Percentiles rank a stretch among this genome's conserved stretches.
These are phyloP conservation scores for Gasterosteus aculeatus DNA, from an alignment of 2,113 vertebrate genomes.

Conservation along the genomic window DNA sequence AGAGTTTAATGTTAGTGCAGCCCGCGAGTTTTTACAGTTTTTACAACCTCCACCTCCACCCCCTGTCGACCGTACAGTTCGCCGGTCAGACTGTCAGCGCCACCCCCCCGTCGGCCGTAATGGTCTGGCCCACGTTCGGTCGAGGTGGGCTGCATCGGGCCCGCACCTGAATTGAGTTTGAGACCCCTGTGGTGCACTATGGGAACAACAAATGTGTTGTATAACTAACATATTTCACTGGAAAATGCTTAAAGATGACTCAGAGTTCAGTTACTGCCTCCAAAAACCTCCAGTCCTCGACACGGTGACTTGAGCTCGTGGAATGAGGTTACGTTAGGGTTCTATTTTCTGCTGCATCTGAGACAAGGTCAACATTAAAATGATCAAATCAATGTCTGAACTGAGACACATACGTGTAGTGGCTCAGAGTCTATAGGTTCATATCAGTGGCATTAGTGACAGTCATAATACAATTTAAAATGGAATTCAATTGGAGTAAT, in stretches of 20 bases:
- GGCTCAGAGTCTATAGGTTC: conserved; percentile 39
- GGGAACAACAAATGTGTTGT: conserved; percentile 13
- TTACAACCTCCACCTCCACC: no score
- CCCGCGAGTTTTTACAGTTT: no score
- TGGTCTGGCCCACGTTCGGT: no score
- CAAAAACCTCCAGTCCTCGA: conserved; percentile 22
- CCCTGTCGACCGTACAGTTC: no score
- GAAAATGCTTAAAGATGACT: conserved; percentile 16
- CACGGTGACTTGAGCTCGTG: conserved; percentile 38
- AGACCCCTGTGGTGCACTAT: no score
- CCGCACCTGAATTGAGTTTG: no score
- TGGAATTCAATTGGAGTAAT: conserved; percentile 23
- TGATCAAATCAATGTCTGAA: conserved; percentile 65
- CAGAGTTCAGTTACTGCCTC: conserved; percentile 8
- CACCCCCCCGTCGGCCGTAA: no score
- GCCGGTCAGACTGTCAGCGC: no score
- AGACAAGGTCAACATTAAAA: conserved; percentile 48
- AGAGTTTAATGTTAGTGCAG: no score
- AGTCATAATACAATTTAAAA: conserved; percentile 38
- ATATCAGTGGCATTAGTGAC: conserved; percentile 65
- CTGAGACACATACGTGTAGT: conserved; percentile 46
- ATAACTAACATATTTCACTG: conserved; percentile 20
- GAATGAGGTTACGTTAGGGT: conserved; percentile 30
- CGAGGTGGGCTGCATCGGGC: no score
- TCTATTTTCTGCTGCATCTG: conserved; percentile 50